phyloP scores from a whole-genome alignment of 2,888 invertebrate genomes.

The Phengaris arion region DNA sequence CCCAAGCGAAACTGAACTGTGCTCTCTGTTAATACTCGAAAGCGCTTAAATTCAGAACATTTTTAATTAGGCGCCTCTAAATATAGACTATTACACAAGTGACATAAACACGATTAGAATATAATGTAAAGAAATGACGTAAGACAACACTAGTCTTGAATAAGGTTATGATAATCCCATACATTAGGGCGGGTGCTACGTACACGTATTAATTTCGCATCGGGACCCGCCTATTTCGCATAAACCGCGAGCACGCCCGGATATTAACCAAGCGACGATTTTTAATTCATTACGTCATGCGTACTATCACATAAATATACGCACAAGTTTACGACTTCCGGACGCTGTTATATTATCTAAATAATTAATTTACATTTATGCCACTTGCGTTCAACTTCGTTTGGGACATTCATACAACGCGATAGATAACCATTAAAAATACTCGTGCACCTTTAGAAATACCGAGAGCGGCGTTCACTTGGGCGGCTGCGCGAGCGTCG shows the following conservation, averaged over 20 bases:
- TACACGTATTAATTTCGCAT: no score
- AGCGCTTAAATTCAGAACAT: neutral
- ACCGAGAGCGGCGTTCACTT: constrained; percentile 58
- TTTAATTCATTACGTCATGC: no score
- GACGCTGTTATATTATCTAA: neutral
- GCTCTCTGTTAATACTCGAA: neutral
- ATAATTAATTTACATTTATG: neutral
- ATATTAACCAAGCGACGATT: no score
- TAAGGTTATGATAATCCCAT: neutral
- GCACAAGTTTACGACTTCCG: no score
- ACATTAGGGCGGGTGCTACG: neutral
- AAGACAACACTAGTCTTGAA: neutral
- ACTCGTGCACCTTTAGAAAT: constrained; percentile 74
- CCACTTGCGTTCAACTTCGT: neutral
- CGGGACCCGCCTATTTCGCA: no score
- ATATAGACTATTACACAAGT: neutral
- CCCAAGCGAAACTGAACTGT: neutral
- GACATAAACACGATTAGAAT: no score
- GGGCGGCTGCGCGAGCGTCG: constrained; percentile 41
- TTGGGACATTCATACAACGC: neutral
- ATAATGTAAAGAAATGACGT: no score
- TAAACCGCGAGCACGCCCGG: no score
- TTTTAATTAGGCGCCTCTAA: neutral
- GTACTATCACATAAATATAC: no score
- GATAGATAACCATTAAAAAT: constrained; percentile 47